Percentiles rank a stretch among this genome's conserved stretches.
Evolutionary conservation across 2,888 invertebrate species (phyloP).

Genomic region (Drosophila vallismaia): DNA sequence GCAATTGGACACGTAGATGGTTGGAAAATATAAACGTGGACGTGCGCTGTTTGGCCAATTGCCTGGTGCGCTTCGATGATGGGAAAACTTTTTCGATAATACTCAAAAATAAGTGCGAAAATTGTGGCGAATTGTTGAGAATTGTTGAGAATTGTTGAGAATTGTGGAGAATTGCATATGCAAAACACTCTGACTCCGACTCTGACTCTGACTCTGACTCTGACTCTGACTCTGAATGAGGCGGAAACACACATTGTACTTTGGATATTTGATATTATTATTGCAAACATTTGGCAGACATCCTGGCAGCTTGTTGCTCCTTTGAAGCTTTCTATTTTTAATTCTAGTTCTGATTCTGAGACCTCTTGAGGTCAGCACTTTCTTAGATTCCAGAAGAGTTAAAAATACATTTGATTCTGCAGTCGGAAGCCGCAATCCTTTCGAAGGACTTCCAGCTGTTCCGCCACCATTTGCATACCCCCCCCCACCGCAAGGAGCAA

Average conservation of each 20-base stretch:
- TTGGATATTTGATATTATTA: slow-evolving; percentile 43
- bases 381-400: no score
- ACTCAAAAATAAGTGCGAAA: slow-evolving; percentile 80
- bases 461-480: slow-evolving; percentile 36
- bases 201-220: background rate
- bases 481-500: background rate
- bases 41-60: slow-evolving; percentile 72
- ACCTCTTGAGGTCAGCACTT: no score
- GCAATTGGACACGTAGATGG: slow-evolving; percentile 35
- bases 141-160: background rate
- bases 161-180: slow-evolving; percentile 63
- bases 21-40: slow-evolving; percentile 17
- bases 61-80: slow-evolving; percentile 70
- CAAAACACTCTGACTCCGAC: slow-evolving; percentile 25
- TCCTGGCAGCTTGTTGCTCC: no score
- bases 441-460: slow-evolving; percentile 44
- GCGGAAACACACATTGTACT: slow-evolving; percentile 21
- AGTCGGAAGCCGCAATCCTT: slow-evolving; percentile 53
- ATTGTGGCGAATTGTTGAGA: no score
- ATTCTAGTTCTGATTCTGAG: no score
- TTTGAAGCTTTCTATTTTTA: no score
- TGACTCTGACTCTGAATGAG: no score
- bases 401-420: no score
- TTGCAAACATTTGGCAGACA: no score
- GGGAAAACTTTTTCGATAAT: slow-evolving; percentile 82